Conservation (phyloP, 2,113 vertebrate species). For the Neodon shergylaensis region DNA sequence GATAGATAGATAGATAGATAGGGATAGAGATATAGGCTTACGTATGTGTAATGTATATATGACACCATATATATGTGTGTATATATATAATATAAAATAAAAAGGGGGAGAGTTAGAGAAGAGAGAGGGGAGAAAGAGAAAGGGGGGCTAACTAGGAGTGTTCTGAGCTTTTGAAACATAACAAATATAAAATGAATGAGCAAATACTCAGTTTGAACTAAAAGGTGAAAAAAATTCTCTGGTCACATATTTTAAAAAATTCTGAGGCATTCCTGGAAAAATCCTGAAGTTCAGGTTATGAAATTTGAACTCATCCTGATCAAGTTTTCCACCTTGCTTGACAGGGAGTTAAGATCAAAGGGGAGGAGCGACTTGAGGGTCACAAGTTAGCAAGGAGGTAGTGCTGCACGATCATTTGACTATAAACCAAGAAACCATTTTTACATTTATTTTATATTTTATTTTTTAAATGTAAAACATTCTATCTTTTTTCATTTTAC, state of each 20-base stretch:
- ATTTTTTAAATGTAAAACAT: no score
- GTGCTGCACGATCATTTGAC: not conserved
- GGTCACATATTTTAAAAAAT: not conserved
- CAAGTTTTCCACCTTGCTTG: not conserved
- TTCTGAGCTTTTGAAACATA: not conserved
- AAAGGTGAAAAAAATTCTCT: not conserved
- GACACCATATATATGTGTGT: not conserved
- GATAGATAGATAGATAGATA: no score
- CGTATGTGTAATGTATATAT: not conserved
- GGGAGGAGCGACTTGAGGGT: not conserved
- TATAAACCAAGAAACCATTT: not conserved
- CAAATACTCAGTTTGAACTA: not conserved
- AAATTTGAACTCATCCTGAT: not conserved
- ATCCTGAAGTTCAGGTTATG: not conserved
- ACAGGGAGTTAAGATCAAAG: not conserved
- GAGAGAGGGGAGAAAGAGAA: not conserved
- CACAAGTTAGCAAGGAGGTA: not conserved
- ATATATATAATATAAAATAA: not conserved
- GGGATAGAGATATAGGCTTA: no score
- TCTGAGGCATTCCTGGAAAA: not conserved
- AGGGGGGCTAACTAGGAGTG: not conserved
- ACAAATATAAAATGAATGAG: not conserved
- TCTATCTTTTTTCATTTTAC: no score
- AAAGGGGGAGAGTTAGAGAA: no score
- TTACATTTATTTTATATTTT: no score